Evolutionary conservation across 37 sponge, comb jelly and placozoan genomes (phyloP).

Genomic region (Chondrilla cf. caribensis): DNA sequence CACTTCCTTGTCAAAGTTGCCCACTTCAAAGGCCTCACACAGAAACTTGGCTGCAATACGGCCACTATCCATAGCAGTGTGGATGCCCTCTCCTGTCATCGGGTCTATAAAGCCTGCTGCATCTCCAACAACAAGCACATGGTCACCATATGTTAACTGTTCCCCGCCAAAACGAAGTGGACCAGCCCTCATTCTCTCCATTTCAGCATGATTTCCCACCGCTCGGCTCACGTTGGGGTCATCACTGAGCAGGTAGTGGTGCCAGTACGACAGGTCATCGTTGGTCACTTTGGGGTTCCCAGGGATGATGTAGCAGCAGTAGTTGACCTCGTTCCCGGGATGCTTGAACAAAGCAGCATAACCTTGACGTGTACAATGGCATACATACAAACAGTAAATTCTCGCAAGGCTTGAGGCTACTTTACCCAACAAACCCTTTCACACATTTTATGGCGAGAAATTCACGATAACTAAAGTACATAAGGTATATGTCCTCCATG

Average conservation of each 20-base stretch:
- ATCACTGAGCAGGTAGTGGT: slow-evolving; percentile 42
- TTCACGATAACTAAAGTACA: too few relatives aligned
- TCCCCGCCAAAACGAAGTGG: slow-evolving; percentile 51
- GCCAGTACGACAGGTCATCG: slow-evolving; percentile 48
- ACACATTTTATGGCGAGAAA: too few relatives aligned
- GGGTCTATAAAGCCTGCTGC: slow-evolving; percentile 66
- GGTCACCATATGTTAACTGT: slow-evolving; percentile 45
- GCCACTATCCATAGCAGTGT: slow-evolving; percentile 57
- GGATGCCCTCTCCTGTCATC: slow-evolving; percentile 70
- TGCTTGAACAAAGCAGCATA: slow-evolving; percentile 52
- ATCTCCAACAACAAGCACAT: slow-evolving; percentile 65
- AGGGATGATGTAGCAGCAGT: slow-evolving; percentile 57
- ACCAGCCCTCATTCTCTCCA: slow-evolving; percentile 64
- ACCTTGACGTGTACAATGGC: slow-evolving; percentile 25
- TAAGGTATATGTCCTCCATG: too few relatives aligned
- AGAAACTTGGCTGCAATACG: slow-evolving; percentile 49
- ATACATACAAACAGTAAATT: too few relatives aligned
- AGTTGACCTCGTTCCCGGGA: slow-evolving; percentile 41
- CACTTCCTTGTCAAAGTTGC: slow-evolving; percentile 55
- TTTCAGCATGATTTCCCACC: slow-evolving; percentile 37
- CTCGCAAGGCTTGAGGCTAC: too few relatives aligned
- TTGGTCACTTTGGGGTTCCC: slow-evolving; percentile 59
- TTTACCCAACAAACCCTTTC: too few relatives aligned
- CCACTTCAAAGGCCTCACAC: slow-evolving; percentile 49
- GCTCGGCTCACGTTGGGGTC: slow-evolving; percentile 51